Conservation (phyloP, 2,113 vertebrate species). For the Hystrix cristata region DNA sequence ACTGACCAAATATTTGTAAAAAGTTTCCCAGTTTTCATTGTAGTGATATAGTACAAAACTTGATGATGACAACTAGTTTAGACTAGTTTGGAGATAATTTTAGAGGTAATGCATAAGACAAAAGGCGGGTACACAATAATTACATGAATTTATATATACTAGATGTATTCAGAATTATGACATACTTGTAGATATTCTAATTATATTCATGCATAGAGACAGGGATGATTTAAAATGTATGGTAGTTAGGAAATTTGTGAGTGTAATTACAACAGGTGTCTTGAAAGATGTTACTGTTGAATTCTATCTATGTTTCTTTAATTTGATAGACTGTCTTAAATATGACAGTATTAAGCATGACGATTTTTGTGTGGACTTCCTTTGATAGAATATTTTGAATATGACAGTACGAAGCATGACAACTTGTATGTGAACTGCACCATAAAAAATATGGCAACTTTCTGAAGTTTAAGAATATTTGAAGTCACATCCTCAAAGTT, state of each 20-base stretch:
- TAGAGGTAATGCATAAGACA: constrained; percentile 11
- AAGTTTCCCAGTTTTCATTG: not conserved
- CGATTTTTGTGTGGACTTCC: not conserved
- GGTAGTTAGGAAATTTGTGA: constrained; percentile 46
- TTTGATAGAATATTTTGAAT: constrained; percentile 59
- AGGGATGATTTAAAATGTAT: constrained; percentile 51
- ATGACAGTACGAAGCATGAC: not conserved
- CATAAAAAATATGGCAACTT: constrained; percentile 17
- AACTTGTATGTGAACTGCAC: not conserved
- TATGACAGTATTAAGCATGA: not conserved
- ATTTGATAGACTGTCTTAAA: constrained; percentile 60
- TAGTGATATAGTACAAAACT: constrained; percentile 1
- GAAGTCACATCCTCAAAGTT: constrained; percentile 10
- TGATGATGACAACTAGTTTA: constrained; percentile 5
- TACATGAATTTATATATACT: constrained; percentile 52
- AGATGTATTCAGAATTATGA: constrained; percentile 46
- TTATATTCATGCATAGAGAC: constrained; percentile 43
- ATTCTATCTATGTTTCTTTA: constrained; percentile 2
- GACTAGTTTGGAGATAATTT: constrained; percentile 43
- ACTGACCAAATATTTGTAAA: constrained; percentile 18
- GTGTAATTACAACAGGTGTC: constrained; percentile 33
- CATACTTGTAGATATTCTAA: constrained; percentile 61
- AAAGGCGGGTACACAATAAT: constrained; percentile 41
- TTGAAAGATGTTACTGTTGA: constrained; percentile 53
- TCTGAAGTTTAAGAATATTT: constrained; percentile 3